Conservation (phyloP, 2,888 invertebrate species). For the Tipula confusa region DNA sequence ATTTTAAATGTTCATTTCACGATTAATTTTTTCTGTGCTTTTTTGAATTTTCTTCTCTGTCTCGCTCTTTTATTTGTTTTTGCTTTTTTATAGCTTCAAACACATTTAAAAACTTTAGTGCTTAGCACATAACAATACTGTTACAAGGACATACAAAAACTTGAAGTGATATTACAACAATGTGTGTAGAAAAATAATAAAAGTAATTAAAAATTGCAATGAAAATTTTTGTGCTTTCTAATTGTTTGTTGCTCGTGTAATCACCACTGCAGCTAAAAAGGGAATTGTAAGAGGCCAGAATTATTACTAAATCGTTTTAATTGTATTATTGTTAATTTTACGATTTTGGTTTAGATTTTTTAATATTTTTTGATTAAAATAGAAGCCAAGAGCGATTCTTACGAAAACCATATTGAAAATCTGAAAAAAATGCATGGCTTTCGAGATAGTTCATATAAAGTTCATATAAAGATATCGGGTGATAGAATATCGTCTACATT, state of each 20-base stretch:
- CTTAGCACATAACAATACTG: background rate
- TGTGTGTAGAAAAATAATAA: background rate
- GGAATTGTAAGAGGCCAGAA: too few species aligned
- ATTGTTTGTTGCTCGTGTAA: background rate
- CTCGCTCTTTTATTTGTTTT: background rate
- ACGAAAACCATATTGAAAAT: too few species aligned
- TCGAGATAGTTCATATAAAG: too few species aligned
- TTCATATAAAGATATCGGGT: too few species aligned
- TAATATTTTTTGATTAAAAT: too few species aligned
- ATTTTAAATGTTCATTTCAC: conserved; percentile 16
- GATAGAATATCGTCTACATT: too few species aligned
- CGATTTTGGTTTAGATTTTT: too few species aligned
- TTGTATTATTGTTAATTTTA: too few species aligned
- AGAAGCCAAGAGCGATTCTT: too few species aligned
- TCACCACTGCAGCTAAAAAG: too few species aligned
- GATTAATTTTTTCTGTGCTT: background rate
- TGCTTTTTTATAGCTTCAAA: background rate
- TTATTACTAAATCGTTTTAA: too few species aligned
- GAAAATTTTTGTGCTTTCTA: background rate
- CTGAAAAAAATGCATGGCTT: too few species aligned
- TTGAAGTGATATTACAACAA: background rate
- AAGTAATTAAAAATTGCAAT: background rate
- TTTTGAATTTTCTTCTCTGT: background rate
- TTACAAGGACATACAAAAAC: background rate
- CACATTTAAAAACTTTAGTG: background rate